Percentiles rank a stretch among this genome's conserved stretches.
These are phyloP conservation scores for Triplophysa dalaica DNA, from an alignment of 2,113 vertebrate species.

Conservation along the genomic window DNA sequence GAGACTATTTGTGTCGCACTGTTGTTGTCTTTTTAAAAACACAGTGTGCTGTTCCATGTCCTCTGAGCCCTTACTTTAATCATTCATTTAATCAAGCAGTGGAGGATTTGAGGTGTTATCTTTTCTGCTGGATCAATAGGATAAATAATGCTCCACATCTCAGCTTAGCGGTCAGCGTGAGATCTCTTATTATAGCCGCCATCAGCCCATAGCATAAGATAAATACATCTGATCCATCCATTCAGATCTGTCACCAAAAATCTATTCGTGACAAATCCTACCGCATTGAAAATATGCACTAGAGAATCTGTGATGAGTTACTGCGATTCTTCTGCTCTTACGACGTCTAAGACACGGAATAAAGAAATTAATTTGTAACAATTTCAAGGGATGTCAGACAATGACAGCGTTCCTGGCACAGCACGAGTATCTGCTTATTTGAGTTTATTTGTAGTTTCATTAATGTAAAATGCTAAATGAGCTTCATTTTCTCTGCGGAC, in stretches of 20 bases:
- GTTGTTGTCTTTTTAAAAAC: slow-evolving; percentile 25
- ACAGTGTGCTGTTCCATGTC: slow-evolving; percentile 18
- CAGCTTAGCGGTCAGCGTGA: slow-evolving; percentile 38
- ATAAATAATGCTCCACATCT: slow-evolving; percentile 53
- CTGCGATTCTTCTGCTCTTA: neutral
- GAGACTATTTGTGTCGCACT: slow-evolving; percentile 7
- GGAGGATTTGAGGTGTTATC: slow-evolving; percentile 50
- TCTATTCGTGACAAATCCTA: slow-evolving; percentile 44
- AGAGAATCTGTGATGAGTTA: slow-evolving; percentile 38
- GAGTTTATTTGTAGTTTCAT: slow-evolving; percentile 1
- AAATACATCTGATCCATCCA: slow-evolving; percentile 37
- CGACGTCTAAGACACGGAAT: neutral
- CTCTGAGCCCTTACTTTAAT: slow-evolving; percentile 45
- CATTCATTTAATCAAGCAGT: slow-evolving; percentile 52
- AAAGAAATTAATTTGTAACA: neutral
- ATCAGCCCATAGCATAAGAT: slow-evolving; percentile 49
- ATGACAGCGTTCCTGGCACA: slow-evolving; percentile 8
- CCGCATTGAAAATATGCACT: slow-evolving; percentile 38
- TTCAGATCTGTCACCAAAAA: slow-evolving; percentile 35
- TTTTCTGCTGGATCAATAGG: slow-evolving; percentile 50
- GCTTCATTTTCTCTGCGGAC: slow-evolving; percentile 5
- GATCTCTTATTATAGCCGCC: slow-evolving; percentile 42
- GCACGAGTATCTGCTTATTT: slow-evolving; percentile 2
- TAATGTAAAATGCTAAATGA: slow-evolving; percentile 30
- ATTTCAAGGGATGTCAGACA: slow-evolving; percentile 26